Conservation (phyloP, 2,797 vertebrate genomes). For the Semotilus atromaculatus region DNA sequence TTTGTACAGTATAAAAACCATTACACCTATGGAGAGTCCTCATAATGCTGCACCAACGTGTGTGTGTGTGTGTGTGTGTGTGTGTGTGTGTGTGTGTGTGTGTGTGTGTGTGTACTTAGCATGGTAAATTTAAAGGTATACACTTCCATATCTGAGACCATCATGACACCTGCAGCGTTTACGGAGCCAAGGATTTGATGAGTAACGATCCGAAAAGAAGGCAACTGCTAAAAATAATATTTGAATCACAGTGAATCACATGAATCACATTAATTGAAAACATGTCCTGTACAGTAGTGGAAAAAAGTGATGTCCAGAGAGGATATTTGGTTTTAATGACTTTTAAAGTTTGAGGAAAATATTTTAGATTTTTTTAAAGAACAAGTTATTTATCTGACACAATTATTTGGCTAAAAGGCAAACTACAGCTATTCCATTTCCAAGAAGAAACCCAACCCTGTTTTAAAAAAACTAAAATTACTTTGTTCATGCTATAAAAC, state of each 20-base stretch:
- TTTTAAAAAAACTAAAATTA: not conserved
- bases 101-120: not conserved
- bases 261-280: not conserved
- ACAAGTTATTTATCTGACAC: too few species aligned
- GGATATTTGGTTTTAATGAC: not conserved
- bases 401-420: not conserved
- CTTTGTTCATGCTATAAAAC: not conserved
- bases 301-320: not conserved
- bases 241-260: conserved; percentile 11
- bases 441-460: not conserved
- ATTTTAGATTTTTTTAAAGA: not conserved
- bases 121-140: conserved; percentile 9
- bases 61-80: too few species aligned
- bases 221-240: conserved; percentile 4
- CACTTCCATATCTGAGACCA: conserved; percentile 7
- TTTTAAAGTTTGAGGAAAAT: not conserved
- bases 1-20: too few species aligned
- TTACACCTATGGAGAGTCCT: too few species aligned
- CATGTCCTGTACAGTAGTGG: not conserved
- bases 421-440: not conserved
- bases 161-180: conserved; percentile 1
- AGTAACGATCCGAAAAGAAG: conserved; percentile 11
- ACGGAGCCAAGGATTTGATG: not conserved
- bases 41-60: too few species aligned
- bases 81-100: too few species aligned